phyloP scores from a whole-genome alignment of 2,113 vertebrate genomes.

The Cryptomyrus ogoouensis region DNA sequence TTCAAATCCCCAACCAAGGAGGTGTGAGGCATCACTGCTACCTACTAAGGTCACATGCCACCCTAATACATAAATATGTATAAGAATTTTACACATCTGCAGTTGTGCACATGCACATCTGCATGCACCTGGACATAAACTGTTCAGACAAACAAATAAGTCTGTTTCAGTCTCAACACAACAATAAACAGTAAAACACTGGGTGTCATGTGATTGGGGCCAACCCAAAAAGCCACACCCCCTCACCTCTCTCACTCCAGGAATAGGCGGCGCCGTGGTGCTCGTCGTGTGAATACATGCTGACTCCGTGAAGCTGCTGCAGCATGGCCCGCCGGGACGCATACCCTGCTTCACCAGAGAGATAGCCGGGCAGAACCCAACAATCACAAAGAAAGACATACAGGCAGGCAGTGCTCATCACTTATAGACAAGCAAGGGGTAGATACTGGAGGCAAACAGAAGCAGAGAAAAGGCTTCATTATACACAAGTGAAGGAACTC shows the following conservation, averaged over 20 bases:
- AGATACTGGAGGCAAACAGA: not conserved
- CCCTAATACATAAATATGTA: not conserved
- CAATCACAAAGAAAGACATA: conserved; percentile 35
- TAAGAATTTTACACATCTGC: not conserved
- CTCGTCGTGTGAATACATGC: conserved; percentile 74
- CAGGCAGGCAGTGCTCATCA: conserved; percentile 45
- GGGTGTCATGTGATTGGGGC: not conserved
- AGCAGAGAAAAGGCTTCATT: not conserved
- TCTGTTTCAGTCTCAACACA: not conserved
- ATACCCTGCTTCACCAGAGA: conserved; percentile 54
- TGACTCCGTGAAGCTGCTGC: conserved; percentile 77
- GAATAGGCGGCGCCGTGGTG: conserved; percentile 60
- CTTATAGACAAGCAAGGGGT: conserved; percentile 35
- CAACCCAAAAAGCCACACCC: conserved; percentile 18
- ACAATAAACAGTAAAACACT: not conserved
- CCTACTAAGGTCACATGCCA: not conserved
- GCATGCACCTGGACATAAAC: not conserved
- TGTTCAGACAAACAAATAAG: not conserved
- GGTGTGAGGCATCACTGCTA: not conserved
- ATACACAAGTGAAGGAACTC: not conserved
- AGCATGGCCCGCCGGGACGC: conserved; percentile 77
- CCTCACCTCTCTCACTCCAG: conserved; percentile 72
- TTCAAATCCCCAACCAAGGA: not conserved
- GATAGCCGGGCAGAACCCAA: conserved; percentile 33
- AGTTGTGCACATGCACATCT: not conserved